Evolutionary conservation across 2,888 invertebrate species (phyloP), one percentile per base, ranked within the genome.

Genomic region (Papilio protenor): DNA sequence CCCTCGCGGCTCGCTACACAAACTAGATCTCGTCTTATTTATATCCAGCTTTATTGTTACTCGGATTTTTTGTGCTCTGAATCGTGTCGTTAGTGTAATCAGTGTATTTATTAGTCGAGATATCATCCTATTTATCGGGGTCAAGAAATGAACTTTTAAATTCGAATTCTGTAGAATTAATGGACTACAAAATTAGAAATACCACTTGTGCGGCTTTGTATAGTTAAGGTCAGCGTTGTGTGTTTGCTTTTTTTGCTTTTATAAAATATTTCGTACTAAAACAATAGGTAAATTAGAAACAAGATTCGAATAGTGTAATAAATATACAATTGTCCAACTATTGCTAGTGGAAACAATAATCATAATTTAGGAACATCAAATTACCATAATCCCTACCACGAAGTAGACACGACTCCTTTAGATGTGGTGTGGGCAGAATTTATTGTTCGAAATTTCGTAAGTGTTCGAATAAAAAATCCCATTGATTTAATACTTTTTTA

Each of bases 21-120:
- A 93, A 94, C 94, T 92, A 92, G 92, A 93, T 93, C 90, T 87
- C 83, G 84, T 83, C 83, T 85, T 87, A 87, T 88, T 86, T 87
- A 87, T 87, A 85, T 84, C 82, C 83, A 81, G 81, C 82, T 85
- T 85, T 85, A 89, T 90, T 90, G 88, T 89, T 85, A 82, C 82
- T 77, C 77, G 81, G 83, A 85, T 86, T 85, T 86, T 84, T 84
- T 83, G 80, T 82, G 80, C 79, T 79, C 71, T 45, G 79, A 77
- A 81, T 81, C 80, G 79, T 79, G 83, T 82, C 82, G 82, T 82
- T 80, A 82, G 81, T 83, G 81, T 84, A 85, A 84, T 85, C 82
- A 82, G 80, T 82, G 82, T 83, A 83, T 84, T 84, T 85, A 83
- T 84, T 82, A 80, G 77, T 23, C 61, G 79, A 80, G 80, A 80